These are phyloP conservation scores for Pseudomyrmex sp. DNA, from an alignment of 1,140 invertebrate species.

Conservation along the genomic window DNA sequence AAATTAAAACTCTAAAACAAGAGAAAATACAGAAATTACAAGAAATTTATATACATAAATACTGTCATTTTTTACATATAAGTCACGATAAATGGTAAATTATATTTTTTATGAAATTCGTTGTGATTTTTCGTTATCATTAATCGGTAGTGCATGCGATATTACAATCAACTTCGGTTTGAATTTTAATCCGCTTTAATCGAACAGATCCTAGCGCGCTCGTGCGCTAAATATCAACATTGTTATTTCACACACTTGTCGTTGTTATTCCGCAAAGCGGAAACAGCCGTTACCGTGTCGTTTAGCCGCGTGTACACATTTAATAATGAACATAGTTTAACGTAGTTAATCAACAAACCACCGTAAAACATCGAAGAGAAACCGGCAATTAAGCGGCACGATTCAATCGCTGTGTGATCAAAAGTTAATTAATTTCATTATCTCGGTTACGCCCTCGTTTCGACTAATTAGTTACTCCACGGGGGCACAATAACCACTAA, in stretches of 20 bases:
- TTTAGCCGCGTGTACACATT: slow-evolving; percentile 5
- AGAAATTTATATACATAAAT: neutral
- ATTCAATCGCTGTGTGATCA: slow-evolving; percentile 37
- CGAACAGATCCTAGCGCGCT: neutral
- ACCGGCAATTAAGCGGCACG: slow-evolving; percentile 18
- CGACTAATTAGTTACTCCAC: slow-evolving; percentile 28
- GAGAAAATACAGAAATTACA: neutral
- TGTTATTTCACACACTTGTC: slow-evolving; percentile 39
- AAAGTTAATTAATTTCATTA: slow-evolving; percentile 55
- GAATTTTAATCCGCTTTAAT: slow-evolving; percentile 46
- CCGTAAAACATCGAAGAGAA: neutral
- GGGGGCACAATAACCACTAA: neutral
- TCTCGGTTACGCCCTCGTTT: slow-evolving; percentile 12
- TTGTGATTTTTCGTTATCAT: neutral
- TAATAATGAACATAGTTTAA: slow-evolving; percentile 41
- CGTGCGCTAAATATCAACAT: neutral
- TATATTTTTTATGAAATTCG: neutral
- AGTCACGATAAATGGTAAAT: neutral
- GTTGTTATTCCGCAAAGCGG: slow-evolving; percentile 8
- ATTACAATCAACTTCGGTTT: slow-evolving; percentile 28
- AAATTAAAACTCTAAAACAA: too few relatives aligned
- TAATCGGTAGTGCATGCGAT: neutral
- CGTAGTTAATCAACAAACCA: slow-evolving; percentile 23
- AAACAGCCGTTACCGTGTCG: neutral
- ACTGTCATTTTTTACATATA: neutral